Base-by-base conservation (phyloP, 92 coral and sea anemone genomes). In the Parazoanthus darwini region DNA sequence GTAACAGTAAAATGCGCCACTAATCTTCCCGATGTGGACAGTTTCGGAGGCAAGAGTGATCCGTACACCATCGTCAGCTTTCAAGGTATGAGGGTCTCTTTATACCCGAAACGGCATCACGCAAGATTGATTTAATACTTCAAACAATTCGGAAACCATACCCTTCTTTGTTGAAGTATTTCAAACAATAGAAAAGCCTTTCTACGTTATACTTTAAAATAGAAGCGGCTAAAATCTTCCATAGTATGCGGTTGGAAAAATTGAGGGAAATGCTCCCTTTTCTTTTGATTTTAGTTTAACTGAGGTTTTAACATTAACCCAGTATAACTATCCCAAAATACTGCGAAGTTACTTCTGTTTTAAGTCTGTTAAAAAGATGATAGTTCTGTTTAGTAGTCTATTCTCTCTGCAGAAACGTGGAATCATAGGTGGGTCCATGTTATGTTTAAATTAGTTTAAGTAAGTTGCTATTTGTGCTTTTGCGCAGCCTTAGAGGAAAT, bases 11-110 rank as follows among this genome's bases (percentile, higher is more conserved):
- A 93, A 85, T 85, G 96, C 51, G 98, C 99, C 1, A 92, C 93
- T 14, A 95, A 96, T 88, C 89, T 96, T 3, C 99, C 99, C 14
- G 95, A 96, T 87, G 99, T 96, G 54, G 99, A 96, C 44, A 95
- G 90, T 74, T 56, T 96, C 73, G 88, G 98, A 71, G 98, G 99
- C 4, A 96, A 96, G 73, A 96, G 98, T 77, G 99, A 96, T 78
- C 98, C 99, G 0, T 96, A 95, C 88, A 93, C 90, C 29, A 38
- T 92, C 44, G 95, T 95, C 65, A 90, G 96, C 90, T 95, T 95
- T 77, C 95, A 93, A 88, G 99, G 99, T 96, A 88, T 89, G 91
- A 22, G 33, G 11, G 14, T 2, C 18, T 29, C 51, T 56, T 16
- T 44, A 18, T 25, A 20, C 58, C 36, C 56, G 15, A 23, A 33